Evolutionary conservation across 1,140 invertebrate genomes (phyloP).

Genomic region (Harpegnathos saltator): DNA sequence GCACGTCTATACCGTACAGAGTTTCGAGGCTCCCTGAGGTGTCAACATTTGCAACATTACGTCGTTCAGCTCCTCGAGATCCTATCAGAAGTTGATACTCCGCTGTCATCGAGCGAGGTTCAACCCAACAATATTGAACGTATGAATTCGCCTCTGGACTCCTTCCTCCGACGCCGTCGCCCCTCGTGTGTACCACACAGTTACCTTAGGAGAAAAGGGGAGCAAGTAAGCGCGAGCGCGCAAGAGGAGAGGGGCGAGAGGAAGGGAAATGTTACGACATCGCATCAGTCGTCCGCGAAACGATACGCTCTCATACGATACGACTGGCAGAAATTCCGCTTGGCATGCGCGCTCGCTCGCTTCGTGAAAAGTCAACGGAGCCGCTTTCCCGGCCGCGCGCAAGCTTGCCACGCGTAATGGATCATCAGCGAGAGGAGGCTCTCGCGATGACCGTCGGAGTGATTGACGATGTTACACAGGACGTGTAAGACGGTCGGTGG

Average conservation of each 20-base stretch:
- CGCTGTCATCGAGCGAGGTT: too few relatives aligned
- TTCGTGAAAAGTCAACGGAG: constrained; percentile 18
- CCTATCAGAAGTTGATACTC: too few relatives aligned
- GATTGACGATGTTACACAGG: too few relatives aligned
- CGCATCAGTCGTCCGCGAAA: constrained; percentile 24
- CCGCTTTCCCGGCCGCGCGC: constrained; percentile 39
- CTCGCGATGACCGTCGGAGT: neutral
- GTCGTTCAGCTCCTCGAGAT: too few relatives aligned
- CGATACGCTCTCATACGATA: constrained; percentile 17
- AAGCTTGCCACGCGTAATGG: constrained; percentile 3
- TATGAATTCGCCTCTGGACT: neutral
- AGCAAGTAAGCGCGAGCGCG: constrained; percentile 45
- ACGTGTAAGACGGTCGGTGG: too few relatives aligned
- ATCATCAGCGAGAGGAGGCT: neutral
- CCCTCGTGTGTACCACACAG: neutral
- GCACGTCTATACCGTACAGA: too few relatives aligned
- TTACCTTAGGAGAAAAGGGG: constrained; percentile 27
- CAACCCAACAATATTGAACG: too few relatives aligned
- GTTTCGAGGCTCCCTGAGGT: too few relatives aligned
- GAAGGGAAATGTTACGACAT: constrained; percentile 26
- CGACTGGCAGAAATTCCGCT: constrained; percentile 15
- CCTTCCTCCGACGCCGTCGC: constrained; percentile 4
- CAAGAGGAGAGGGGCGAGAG: neutral
- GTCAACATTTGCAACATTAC: too few relatives aligned
- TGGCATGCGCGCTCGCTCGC: neutral